Conservation (phyloP, 2,797 vertebrate genomes). For the Poecile montanus region DNA sequence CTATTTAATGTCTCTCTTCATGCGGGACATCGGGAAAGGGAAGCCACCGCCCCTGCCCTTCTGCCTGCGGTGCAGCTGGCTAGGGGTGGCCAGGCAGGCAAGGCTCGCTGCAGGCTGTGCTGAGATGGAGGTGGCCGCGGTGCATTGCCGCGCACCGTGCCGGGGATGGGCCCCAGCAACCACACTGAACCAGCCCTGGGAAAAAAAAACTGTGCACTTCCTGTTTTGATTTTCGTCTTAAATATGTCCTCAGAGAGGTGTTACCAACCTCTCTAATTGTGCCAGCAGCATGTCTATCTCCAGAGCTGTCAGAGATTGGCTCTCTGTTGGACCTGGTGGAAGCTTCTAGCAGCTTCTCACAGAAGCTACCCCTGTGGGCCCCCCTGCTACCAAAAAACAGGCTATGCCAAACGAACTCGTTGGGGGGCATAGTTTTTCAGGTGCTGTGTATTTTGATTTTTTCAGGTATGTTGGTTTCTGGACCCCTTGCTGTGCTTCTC, state of each 20-base stretch:
- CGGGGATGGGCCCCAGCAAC: no score
- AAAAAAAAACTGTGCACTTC: rapidly evolving
- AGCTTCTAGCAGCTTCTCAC: neutral
- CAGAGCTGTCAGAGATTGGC: neutral
- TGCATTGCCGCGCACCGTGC: rapidly evolving
- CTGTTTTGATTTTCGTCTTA: neutral
- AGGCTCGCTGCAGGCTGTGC: neutral
- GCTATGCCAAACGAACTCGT: no score
- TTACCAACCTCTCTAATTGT: neutral
- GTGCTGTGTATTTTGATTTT: neutral
- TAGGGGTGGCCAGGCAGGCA: neutral
- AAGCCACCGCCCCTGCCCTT: neutral
- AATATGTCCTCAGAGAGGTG: neutral
- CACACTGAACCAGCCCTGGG: rapidly evolving
- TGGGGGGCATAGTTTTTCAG: neutral
- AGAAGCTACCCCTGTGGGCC: neutral
- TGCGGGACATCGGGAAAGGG: no score
- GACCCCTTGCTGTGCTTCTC: neutral
- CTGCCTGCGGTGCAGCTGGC: neutral
- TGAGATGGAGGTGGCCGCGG: rapidly evolving
- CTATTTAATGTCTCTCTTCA: no score
- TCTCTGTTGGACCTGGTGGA: neutral
- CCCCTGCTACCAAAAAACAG: neutral
- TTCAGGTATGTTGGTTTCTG: neutral
- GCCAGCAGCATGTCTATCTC: neutral